phyloP scores from a whole-genome alignment of 2,888 invertebrate species.

The Melieria omissa region DNA sequence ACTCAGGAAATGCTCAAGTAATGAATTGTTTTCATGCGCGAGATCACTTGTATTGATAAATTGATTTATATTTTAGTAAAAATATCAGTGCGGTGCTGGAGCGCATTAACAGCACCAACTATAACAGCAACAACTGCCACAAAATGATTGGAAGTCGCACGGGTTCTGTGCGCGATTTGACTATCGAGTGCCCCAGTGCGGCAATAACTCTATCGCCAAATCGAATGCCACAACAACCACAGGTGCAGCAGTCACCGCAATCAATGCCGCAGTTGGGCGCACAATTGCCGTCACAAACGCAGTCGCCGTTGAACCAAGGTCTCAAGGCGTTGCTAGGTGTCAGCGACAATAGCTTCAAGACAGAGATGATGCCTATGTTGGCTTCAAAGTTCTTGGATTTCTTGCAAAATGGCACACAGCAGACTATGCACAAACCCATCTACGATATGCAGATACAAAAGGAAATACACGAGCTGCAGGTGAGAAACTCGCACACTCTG shows the following conservation, averaged over 20 bases:
- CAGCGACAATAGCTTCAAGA: constrained; percentile 39
- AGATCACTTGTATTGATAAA: not conserved
- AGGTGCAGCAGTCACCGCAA: constrained; percentile 6
- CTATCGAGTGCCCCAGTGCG: constrained; percentile 44
- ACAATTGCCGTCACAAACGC: constrained; percentile 15
- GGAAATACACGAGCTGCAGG: constrained; percentile 55
- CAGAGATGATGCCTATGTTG: constrained; percentile 51
- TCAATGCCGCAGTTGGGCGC: not conserved
- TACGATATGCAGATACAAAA: constrained; percentile 56
- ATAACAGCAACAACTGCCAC: constrained; percentile 17
- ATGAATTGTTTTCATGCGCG: not conserved
- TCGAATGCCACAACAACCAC: constrained; percentile 21
- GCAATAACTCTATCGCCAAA: constrained; percentile 30
- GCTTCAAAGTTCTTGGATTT: constrained; percentile 50
- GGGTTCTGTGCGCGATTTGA: constrained; percentile 39
- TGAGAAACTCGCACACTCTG: constrained; percentile 33
- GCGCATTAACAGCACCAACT: constrained; percentile 31
- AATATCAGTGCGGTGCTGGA: constrained; percentile 44
- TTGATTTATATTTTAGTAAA: constrained; percentile 43
- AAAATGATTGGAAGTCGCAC: not conserved
- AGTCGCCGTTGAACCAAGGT: constrained; percentile 2
- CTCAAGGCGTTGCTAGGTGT: constrained; percentile 43
- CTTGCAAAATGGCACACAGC: constrained; percentile 46
- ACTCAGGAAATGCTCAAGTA: constrained; percentile 42
- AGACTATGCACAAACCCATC: constrained; percentile 49